phyloP scores from a whole-genome alignment of 2,797 vertebrate genomes.

The Eulemur mongoz region DNA sequence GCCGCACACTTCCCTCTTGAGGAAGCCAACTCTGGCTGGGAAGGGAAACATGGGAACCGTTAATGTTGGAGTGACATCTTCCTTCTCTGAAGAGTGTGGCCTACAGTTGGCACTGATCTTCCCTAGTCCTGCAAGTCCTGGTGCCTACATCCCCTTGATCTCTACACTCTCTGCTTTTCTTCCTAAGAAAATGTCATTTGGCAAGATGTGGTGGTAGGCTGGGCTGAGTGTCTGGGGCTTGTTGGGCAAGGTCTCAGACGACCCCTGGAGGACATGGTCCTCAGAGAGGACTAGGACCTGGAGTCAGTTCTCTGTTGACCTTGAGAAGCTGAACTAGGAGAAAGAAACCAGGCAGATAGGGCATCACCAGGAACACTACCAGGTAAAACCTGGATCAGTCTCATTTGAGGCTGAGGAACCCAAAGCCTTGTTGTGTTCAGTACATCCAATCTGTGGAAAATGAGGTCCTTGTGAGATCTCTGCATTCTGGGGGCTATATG shows the following conservation, averaged over 20 bases:
- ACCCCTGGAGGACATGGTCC: neutral
- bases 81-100: neutral
- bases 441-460: neutral
- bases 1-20: constrained; percentile 43
- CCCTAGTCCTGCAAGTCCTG: neutral
- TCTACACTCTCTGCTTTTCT: neutral
- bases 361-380: neutral
- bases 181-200: neutral
- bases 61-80: neutral
- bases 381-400: neutral
- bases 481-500: neutral
- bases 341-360: neutral
- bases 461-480: neutral
- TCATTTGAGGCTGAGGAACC: neutral
- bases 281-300: neutral
- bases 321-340: neutral
- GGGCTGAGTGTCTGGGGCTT: neutral
- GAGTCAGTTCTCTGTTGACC: neutral
- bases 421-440: neutral
- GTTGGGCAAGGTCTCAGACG: neutral
- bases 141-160: neutral
- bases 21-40: constrained; percentile 68
- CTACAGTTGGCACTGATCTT: neutral
- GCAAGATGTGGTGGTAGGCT: neutral
- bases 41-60: neutral